These are phyloP conservation scores for Amphiprion ocellaris DNA, from an alignment of 2,113 vertebrate genomes.

Conservation along the genomic window DNA sequence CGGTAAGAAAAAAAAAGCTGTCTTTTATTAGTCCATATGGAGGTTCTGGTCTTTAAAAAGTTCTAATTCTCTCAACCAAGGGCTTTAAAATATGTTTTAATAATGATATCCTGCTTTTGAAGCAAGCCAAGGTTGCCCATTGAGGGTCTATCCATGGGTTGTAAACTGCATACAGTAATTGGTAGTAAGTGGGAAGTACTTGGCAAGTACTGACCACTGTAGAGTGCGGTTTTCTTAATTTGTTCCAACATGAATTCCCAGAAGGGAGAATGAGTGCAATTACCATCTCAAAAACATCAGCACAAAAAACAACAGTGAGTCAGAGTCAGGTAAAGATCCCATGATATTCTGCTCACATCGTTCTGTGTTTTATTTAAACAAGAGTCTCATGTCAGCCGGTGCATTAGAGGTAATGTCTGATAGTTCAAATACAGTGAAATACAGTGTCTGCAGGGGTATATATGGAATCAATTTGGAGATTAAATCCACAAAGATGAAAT, in stretches of 20 bases:
- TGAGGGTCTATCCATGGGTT: constrained; percentile 9
- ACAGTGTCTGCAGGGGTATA: no score
- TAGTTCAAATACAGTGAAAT: no score
- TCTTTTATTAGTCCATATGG: background rate
- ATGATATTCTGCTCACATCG: background rate
- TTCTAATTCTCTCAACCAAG: constrained; percentile 15
- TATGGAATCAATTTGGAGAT: background rate
- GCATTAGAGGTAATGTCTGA: background rate
- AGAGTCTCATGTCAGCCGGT: background rate
- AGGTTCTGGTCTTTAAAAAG: background rate
- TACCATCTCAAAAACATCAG: constrained; percentile 17
- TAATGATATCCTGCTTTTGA: constrained; percentile 23
- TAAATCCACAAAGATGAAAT: background rate
- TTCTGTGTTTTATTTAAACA: background rate
- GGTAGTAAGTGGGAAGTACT: constrained; percentile 35
- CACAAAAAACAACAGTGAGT: constrained; percentile 5
- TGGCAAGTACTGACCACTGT: constrained; percentile 35
- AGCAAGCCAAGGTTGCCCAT: constrained; percentile 23
- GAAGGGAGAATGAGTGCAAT: background rate
- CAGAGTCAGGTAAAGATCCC: background rate
- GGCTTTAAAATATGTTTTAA: constrained; percentile 44
- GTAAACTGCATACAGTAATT: constrained; percentile 43
- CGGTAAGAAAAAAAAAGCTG: background rate
- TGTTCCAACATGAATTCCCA: constrained; percentile 9
- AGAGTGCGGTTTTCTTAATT: constrained; percentile 31